Base-by-base conservation (phyloP, 2,797 vertebrate species). In the Tokudaia muenninki region DNA sequence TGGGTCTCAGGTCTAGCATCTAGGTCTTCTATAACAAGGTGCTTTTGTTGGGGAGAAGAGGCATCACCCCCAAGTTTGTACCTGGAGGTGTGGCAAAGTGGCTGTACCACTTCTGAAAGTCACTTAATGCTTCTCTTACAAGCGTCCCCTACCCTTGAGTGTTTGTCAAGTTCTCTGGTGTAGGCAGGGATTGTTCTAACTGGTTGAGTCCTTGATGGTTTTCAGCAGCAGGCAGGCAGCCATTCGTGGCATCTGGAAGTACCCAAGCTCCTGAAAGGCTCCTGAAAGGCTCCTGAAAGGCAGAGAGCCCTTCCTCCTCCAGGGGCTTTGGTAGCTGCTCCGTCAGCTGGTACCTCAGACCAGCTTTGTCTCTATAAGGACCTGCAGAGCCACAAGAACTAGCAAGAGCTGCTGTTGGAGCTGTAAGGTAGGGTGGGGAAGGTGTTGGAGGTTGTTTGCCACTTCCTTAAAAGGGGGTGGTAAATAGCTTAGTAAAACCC, bases 401-500 rank as follows among this genome's bases (percentile, higher is more conserved):
- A 93, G 98, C 93, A 37, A 59, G 21, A 93, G 93, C 50, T 77
- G 89, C 97, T 97, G 96, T 94, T 97, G 97, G 13, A 98, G 97
- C 92, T 99, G 99, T 98, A 99, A 99, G 99, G 99, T 99, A 98
- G 24, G 99, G 99, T 91, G 99, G 99, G 0, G 99, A 99, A 34
- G 99, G 99, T 59, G 99, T 99, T 0, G 99, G 99, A 1, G 99
- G 99, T 96, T 99, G 7, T 99, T 99, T 98, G 99, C 99, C 98
- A 99, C 99, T 99, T 99, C 99, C 98, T 99, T 99, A 94, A 99
- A 99, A 97, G 99, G 99, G 98, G 99, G 99, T 97, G 99, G 99
- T 98, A 99, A 99, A 98, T 99, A 99, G 98, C 99, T 99, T 99
- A 99, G 99, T 98, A 99, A 98, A 99, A 99, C 99, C 98, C 99